phyloP scores from a whole-genome alignment of 2,888 invertebrate species.

The Onthophagus sagittarius region DNA sequence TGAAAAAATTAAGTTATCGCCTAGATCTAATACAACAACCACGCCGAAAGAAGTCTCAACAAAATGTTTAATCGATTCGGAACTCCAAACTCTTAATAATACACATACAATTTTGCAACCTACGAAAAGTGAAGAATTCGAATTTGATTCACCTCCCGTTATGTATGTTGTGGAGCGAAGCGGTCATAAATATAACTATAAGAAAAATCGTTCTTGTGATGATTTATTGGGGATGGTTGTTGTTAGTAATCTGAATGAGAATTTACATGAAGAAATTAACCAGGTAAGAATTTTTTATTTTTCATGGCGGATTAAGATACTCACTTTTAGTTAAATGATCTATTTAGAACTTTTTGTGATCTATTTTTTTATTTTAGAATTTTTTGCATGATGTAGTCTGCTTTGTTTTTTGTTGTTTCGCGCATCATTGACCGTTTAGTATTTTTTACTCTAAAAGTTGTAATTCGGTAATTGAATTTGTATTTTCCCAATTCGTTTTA shows the following conservation, averaged over 20 bases:
- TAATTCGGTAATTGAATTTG: no score
- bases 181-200: neutral
- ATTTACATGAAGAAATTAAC: constrained; percentile 16
- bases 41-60: neutral
- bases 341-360: no score
- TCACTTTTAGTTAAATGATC: no score
- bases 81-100: neutral
- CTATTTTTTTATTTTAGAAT: no score
- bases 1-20: neutral
- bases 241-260: constrained; percentile 6
- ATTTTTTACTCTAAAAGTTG: no score
- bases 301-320: no score
- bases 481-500: no score
- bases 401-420: no score
- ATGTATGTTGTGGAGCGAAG: neutral
- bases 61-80: neutral
- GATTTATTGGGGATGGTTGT: constrained; percentile 6
- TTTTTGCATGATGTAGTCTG: no score
- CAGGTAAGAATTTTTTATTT: neutral
- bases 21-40: neutral
- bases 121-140: neutral
- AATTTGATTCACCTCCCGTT: constrained; percentile 8
- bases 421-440: no score
- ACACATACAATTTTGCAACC: neutral
- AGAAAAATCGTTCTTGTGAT: neutral